These are phyloP conservation scores for Spodoptera exigua DNA, from an alignment of 2,888 invertebrate genomes.

Conservation along the genomic window DNA sequence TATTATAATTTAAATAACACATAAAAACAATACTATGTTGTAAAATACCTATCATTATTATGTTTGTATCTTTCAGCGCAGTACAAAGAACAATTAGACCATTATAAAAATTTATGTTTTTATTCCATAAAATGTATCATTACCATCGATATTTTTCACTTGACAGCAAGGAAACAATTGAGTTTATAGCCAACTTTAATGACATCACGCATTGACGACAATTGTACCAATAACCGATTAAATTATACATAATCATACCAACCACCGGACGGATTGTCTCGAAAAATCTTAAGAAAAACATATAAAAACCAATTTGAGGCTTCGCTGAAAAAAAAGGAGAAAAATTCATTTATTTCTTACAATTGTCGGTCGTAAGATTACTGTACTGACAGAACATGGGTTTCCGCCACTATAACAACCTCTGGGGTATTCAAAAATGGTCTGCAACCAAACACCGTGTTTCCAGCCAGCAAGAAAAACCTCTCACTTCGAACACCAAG, in stretches of 20 bases:
- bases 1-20: too few relatives aligned
- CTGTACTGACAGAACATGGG: constrained; percentile 66
- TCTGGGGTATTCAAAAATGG: constrained; percentile 36
- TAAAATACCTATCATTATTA: background rate
- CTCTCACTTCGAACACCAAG: constrained; percentile 38
- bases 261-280: constrained; percentile 64
- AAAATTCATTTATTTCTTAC: constrained; percentile 85
- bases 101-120: constrained; percentile 49
- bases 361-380: constrained; percentile 80
- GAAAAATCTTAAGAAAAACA: constrained; percentile 75
- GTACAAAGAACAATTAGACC: constrained; percentile 19
- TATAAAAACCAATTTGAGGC: constrained; percentile 81
- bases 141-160: constrained; percentile 35
- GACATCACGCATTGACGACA: constrained; percentile 71
- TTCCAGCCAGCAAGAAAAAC: constrained; percentile 29
- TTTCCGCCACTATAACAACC: constrained; percentile 74
- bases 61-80: constrained; percentile 27
- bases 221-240: constrained; percentile 65
- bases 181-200: constrained; percentile 56
- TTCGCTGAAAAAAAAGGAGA: constrained; percentile 64
- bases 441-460: constrained; percentile 38
- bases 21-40: too few relatives aligned
- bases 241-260: constrained; percentile 76
- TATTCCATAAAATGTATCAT: constrained; percentile 31
- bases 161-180: constrained; percentile 45